Conservation (phyloP, 2,113 vertebrate genomes). For the Xiphias gladius region DNA sequence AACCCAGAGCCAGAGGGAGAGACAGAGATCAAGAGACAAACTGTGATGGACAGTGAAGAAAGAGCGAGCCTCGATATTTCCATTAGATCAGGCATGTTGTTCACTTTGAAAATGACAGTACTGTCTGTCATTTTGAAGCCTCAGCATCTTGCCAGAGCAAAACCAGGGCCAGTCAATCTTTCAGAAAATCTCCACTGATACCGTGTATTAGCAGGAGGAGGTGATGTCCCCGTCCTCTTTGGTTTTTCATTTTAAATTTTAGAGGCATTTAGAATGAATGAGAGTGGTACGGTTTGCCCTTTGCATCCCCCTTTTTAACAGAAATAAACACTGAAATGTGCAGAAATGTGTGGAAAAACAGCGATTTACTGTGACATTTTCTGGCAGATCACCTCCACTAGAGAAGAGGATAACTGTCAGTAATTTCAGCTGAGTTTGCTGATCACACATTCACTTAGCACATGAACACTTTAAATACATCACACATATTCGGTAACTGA, state of each 20-base stretch:
- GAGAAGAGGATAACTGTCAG: not conserved
- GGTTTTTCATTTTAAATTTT: not conserved
- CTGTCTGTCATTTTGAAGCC: slow-evolving; percentile 42
- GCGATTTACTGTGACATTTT: not conserved
- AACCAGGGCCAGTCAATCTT: slow-evolving; percentile 36
- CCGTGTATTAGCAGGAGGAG: slow-evolving; percentile 21
- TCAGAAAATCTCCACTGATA: slow-evolving; percentile 41
- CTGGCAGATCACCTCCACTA: not conserved
- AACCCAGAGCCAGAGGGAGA: slow-evolving; percentile 9
- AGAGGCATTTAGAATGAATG: slow-evolving; percentile 5
- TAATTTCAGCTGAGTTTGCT: not conserved
- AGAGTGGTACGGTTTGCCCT: not conserved
- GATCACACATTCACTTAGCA: not conserved
- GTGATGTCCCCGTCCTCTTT: not conserved
- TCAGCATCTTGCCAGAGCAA: slow-evolving; percentile 15
- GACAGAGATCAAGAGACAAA: slow-evolving; percentile 39
- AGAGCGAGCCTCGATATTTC: slow-evolving; percentile 35
- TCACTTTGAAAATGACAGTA: slow-evolving; percentile 44
- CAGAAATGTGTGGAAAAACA: not conserved
- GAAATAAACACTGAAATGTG: not conserved
- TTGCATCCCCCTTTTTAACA: not conserved
- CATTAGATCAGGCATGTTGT: slow-evolving; percentile 41
- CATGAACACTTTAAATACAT: not conserved
- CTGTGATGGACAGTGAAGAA: slow-evolving; percentile 29
- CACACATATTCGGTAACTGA: not conserved